Evolutionary conservation across 2,113 vertebrate genomes (phyloP).

Genomic region (Pterocles orientalis): DNA sequence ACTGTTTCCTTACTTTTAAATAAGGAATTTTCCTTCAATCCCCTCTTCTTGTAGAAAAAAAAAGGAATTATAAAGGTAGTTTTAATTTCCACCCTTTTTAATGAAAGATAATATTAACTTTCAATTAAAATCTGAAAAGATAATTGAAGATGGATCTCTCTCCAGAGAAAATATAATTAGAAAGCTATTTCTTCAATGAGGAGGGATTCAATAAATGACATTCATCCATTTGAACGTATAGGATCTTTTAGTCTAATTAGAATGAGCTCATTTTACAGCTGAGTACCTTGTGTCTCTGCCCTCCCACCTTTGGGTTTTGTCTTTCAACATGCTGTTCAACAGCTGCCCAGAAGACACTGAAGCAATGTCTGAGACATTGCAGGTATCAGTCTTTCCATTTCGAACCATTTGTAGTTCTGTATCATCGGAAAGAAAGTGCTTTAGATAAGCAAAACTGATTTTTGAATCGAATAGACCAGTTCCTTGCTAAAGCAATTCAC

Average conservation of each 20-base stretch:
- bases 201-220: background rate
- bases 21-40: background rate
- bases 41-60: background rate
- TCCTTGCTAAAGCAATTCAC: background rate
- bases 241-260: background rate
- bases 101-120: background rate
- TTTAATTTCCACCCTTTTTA: background rate
- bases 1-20: background rate
- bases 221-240: background rate
- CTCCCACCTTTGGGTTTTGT: background rate
- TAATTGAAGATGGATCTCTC: background rate
- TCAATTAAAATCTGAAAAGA: background rate
- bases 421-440: background rate
- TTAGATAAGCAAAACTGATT: background rate
- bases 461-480: background rate
- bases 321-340: background rate
- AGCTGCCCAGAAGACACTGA: background rate
- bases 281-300: background rate
- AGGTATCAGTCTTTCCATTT: background rate
- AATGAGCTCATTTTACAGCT: constrained; percentile 3
- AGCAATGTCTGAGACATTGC: background rate
- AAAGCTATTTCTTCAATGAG: constrained; percentile 5
- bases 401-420: background rate
- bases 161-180: background rate
- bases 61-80: background rate